Evolutionary conservation across 2,113 vertebrate genomes (phyloP).

Genomic region (Ancistrus triradiatus): DNA sequence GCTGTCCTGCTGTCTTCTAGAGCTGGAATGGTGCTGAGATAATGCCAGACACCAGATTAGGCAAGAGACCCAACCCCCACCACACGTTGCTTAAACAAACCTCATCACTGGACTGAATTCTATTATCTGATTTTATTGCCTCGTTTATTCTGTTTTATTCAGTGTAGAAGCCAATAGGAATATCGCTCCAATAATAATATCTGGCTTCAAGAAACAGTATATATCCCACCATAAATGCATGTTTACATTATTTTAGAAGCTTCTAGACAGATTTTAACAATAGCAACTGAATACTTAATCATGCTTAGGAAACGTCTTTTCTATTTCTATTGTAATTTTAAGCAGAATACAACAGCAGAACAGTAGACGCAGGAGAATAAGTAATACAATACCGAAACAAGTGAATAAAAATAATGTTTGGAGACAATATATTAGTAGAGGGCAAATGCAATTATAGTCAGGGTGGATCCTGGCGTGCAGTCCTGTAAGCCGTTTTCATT

Average conservation of each 20-base stretch:
- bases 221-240: slow-evolving; percentile 25
- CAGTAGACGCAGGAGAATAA: background rate
- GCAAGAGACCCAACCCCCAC: slow-evolving; percentile 25
- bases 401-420: slow-evolving; percentile 7
- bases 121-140: slow-evolving; percentile 32
- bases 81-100: slow-evolving; percentile 25
- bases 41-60: slow-evolving; percentile 34
- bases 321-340: no score
- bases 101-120: slow-evolving; percentile 36
- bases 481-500: slow-evolving; percentile 42
- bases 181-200: no score
- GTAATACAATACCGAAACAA: background rate
- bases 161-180: no score
- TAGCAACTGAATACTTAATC: no score
- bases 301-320: no score
- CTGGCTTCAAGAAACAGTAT: no score
- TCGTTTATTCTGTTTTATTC: slow-evolving; percentile 3
- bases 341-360: no score
- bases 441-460: slow-evolving; percentile 39
- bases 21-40: slow-evolving; percentile 25
- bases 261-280: no score
- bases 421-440: slow-evolving; percentile 33
- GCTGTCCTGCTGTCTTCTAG: slow-evolving; percentile 32
- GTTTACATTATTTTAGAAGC: slow-evolving; percentile 18
- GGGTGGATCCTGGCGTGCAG: slow-evolving; percentile 28